phyloP scores from a whole-genome alignment of 2,113 vertebrate species.

The Dipodomys merriami region DNA sequence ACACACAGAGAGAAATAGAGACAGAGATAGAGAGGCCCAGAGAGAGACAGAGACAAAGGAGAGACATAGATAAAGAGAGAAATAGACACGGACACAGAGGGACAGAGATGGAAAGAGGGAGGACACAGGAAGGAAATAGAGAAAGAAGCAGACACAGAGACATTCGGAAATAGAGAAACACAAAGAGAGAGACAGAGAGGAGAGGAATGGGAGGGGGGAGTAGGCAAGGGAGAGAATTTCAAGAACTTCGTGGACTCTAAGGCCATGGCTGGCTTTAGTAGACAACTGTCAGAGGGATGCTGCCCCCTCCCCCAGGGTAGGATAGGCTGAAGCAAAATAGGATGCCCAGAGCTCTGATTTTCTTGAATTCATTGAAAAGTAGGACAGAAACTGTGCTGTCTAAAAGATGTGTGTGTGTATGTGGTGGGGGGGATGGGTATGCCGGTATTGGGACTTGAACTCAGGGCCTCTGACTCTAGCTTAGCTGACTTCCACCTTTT shows the following conservation, averaged over 20 bases:
- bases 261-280: neutral
- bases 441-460: no score
- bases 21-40: neutral
- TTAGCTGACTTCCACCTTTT: no score
- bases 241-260: conserved; percentile 1
- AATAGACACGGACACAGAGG: neutral
- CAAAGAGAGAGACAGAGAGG: neutral
- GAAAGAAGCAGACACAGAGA: neutral
- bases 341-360: neutral
- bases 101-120: neutral
- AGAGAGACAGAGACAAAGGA: neutral
- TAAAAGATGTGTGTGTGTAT: neutral
- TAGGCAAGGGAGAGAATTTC: neutral
- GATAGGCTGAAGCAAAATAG: no score
- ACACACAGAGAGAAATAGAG: neutral
- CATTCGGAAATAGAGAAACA: neutral
- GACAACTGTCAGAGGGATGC: neutral
- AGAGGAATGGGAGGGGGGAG: neutral
- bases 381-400: neutral
- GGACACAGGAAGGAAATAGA: neutral
- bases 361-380: neutral
- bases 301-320: no score
- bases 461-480: no score
- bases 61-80: neutral
- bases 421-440: no score